Evolutionary conservation across 1,140 invertebrate species (phyloP).

Genomic region (Matsumurasca onukii): DNA sequence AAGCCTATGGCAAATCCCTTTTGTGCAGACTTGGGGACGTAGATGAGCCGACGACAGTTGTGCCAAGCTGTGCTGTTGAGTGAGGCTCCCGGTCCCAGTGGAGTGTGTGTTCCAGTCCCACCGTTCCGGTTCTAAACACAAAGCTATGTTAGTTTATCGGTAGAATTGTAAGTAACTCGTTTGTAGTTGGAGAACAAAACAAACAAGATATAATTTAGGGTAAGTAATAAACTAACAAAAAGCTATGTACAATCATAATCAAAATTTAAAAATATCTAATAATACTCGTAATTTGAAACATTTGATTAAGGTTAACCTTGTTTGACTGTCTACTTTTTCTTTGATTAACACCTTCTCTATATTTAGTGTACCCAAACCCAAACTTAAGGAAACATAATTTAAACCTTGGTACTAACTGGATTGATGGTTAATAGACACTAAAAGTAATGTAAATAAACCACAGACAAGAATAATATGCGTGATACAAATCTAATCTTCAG

Average conservation of each 20-base stretch:
- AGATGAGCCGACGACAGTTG: conserved; percentile 85
- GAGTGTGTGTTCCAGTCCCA: conserved; percentile 36
- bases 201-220: not conserved
- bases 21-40: conserved; percentile 88
- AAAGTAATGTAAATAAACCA: too few species aligned
- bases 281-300: too few species aligned
- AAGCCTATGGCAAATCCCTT: conserved; percentile 93
- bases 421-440: too few species aligned
- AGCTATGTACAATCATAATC: not conserved
- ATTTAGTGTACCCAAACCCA: too few species aligned
- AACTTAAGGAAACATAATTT: too few species aligned
- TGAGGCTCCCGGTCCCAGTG: conserved; percentile 20
- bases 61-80: conserved; percentile 65
- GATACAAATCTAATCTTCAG: conserved; percentile 10
- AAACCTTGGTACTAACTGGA: too few species aligned
- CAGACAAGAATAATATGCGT: too few species aligned
- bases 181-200: not conserved
- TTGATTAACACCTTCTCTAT: too few species aligned
- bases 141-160: not conserved
- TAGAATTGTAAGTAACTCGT: too few species aligned
- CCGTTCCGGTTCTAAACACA: conserved; percentile 39
- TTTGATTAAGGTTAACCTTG: too few species aligned
- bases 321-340: too few species aligned
- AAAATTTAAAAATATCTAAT: not conserved
- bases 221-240: not conserved